phyloP scores from a whole-genome alignment of 2,797 vertebrate species.

The Psittacula derbiana region DNA sequence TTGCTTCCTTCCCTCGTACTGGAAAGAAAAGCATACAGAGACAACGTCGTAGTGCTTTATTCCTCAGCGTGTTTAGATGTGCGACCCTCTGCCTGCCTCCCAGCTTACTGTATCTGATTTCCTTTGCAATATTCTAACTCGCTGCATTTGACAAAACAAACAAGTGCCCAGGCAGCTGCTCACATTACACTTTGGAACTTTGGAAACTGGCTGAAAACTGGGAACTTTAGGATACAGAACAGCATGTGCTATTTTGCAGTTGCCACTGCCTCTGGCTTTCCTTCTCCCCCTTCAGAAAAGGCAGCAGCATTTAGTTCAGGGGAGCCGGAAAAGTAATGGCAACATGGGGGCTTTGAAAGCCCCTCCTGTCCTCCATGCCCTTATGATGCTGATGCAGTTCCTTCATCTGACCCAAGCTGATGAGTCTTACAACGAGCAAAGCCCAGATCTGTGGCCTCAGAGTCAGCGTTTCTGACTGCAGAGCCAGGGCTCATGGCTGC shows the following conservation, averaged over 20 bases:
- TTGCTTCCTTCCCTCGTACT: conserved; percentile 3
- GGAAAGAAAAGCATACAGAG: conserved; percentile 23
- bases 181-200: conserved; percentile 22
- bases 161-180: conserved; percentile 41
- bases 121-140: conserved; percentile 23
- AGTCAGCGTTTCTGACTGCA: not conserved
- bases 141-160: conserved; percentile 43
- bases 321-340: not conserved
- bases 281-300: not conserved
- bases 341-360: not conserved
- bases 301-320: not conserved
- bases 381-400: not conserved
- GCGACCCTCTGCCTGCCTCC: not conserved
- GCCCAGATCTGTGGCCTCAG: not conserved
- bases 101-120: not conserved
- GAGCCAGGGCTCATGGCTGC: not conserved
- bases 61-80: not conserved
- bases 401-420: not conserved
- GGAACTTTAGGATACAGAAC: not conserved
- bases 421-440: not conserved
- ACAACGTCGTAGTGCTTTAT: not conserved
- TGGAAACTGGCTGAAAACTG: conserved; percentile 28
- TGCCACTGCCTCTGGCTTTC: not conserved
- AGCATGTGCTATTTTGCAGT: not conserved
- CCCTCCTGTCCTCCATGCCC: not conserved